Percentiles rank a stretch among this genome's conserved stretches.
phyloP scores from a whole-genome alignment of 2,113 vertebrate species.

The Porphyrio hochstetteri region DNA sequence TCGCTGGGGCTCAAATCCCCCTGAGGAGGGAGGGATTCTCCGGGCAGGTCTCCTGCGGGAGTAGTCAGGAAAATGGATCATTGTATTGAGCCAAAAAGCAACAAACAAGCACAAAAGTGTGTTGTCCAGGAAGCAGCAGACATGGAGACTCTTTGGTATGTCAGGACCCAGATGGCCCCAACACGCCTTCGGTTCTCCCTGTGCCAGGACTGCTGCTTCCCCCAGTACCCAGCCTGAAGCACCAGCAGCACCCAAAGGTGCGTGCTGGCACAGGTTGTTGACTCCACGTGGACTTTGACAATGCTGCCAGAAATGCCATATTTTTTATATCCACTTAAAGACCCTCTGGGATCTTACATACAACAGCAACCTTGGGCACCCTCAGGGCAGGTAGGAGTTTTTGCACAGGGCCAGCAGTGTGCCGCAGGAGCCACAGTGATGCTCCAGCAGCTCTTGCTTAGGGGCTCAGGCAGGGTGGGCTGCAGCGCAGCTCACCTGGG shows the following conservation, averaged over 20 bases:
- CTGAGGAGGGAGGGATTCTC: background rate
- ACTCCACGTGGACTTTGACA: background rate
- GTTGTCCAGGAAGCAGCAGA: background rate
- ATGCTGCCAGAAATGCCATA: background rate
- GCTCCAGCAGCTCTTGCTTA: background rate
- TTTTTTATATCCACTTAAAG: background rate
- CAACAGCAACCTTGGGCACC: background rate
- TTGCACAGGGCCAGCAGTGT: background rate
- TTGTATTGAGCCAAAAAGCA: background rate
- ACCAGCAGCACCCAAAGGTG: background rate
- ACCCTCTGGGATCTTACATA: background rate
- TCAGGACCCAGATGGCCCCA: background rate
- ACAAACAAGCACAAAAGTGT: background rate
- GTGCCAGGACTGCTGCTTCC: background rate
- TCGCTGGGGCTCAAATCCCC: accelerated
- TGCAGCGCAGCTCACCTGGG: background rate
- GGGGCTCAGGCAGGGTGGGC: background rate
- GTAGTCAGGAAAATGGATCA: background rate
- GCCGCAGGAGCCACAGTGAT: accelerated
- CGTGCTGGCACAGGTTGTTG: accelerated
- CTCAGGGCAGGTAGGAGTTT: background rate
- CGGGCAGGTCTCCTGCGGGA: background rate
- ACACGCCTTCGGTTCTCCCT: accelerated
- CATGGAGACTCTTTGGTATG: background rate
- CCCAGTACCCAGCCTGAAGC: background rate